Evolutionary conservation across 1,140 invertebrate genomes (phyloP).

Genomic region (Papilio machaon): DNA sequence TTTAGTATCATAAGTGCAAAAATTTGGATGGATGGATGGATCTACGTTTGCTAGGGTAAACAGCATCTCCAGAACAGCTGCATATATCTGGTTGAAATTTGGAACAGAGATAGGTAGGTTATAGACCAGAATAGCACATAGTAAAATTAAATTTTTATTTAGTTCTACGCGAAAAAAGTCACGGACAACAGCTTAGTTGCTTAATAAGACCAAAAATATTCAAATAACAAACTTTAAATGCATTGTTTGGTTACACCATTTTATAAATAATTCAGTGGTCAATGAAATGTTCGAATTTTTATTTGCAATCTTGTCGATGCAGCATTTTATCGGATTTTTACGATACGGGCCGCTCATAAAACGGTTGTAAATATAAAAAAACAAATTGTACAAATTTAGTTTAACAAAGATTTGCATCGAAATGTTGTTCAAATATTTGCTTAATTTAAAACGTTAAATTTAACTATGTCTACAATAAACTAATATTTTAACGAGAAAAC

Average conservation of each 20-base stretch:
- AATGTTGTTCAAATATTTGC: neutral
- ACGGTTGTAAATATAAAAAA: slow-evolving; percentile 4
- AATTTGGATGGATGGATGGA: no score
- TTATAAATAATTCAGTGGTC: slow-evolving; percentile 28
- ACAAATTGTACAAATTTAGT: slow-evolving; percentile 4
- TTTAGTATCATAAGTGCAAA: no score
- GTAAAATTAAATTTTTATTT: no score
- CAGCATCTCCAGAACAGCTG: no score
- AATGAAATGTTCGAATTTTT: slow-evolving; percentile 25
- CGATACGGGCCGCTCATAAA: neutral
- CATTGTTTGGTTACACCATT: neutral
- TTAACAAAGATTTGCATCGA: neutral
- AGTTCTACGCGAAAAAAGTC: no score
- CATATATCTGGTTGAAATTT: no score
- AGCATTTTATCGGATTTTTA: slow-evolving; percentile 23
- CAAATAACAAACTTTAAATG: neutral
- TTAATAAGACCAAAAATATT: neutral
- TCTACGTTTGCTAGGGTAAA: no score
- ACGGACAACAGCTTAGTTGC: no score
- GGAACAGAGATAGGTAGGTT: no score
- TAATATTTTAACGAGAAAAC: neutral
- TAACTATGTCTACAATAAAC: neutral
- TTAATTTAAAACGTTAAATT: neutral
- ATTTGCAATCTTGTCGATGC: slow-evolving; percentile 26
- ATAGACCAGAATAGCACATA: no score